Conservation (phyloP, 2,888 invertebrate genomes). For the Neuroscelio doddi region DNA sequence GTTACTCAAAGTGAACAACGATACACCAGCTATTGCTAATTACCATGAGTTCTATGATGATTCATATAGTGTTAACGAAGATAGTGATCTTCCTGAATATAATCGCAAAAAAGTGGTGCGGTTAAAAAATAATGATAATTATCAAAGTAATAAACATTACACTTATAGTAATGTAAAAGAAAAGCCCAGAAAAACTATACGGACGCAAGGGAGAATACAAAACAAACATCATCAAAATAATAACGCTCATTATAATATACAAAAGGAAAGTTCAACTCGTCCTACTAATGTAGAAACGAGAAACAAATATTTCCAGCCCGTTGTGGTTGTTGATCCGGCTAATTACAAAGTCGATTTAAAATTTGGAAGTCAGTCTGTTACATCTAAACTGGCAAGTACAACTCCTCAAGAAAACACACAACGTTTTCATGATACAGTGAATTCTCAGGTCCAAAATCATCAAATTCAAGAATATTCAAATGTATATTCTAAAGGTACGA, state of each 20-base stretch:
- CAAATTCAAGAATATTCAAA: conserved; percentile 26
- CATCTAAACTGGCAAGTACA: conserved; percentile 17
- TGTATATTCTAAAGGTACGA: conserved; percentile 29
- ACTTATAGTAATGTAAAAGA: conserved; percentile 20
- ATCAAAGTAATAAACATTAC: conserved; percentile 18
- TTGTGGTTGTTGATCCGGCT: conserved; percentile 57
- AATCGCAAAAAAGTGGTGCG: conserved; percentile 12
- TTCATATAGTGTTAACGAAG: conserved; percentile 36
- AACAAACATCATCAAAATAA: conserved; percentile 5
- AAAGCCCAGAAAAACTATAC: conserved; percentile 10
- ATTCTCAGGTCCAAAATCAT: conserved; percentile 29
- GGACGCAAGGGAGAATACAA: conserved; percentile 4
- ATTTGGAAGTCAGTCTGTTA: conserved; percentile 40
- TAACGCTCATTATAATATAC: conserved; percentile 5
- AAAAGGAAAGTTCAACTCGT: conserved; percentile 6
- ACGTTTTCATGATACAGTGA: conserved; percentile 3
- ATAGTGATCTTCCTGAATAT: conserved; percentile 14
- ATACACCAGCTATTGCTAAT: conserved; percentile 65
- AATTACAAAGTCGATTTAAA: conserved; percentile 53
- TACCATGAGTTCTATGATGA: conserved; percentile 64
- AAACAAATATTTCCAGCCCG: conserved; percentile 53
- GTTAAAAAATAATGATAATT: conserved; percentile 15
- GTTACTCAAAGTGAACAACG: conserved; percentile 64
- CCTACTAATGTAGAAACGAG: conserved; percentile 1
- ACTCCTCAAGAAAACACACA: background rate